These are phyloP conservation scores for Drosophila glabriapex DNA, from an alignment of 2,888 invertebrate genomes.

Conservation along the genomic window DNA sequence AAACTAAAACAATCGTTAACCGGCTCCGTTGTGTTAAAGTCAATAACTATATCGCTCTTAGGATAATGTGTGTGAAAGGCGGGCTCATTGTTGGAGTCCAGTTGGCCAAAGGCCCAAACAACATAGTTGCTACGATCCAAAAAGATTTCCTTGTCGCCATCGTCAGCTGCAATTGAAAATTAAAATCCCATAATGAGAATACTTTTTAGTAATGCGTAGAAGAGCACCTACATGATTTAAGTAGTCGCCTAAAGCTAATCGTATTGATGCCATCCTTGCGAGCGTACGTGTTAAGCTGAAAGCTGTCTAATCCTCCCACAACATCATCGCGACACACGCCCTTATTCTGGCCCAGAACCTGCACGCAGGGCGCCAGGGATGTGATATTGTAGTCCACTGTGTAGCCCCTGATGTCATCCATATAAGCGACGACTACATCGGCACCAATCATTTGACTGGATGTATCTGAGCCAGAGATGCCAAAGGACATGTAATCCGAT, in stretches of 20 bases:
- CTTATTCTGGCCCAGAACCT: slow-evolving; percentile 93
- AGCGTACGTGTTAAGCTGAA: slow-evolving; percentile 91
- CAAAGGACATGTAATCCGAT: slow-evolving; percentile 95
- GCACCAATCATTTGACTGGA: slow-evolving; percentile 93
- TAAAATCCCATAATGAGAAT: neutral
- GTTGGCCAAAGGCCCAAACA: slow-evolving; percentile 94
- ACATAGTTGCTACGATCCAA: slow-evolving; percentile 88
- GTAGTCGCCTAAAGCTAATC: slow-evolving; percentile 91
- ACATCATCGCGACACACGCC: slow-evolving; percentile 94
- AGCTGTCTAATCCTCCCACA: slow-evolving; percentile 93
- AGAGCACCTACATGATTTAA: slow-evolving; percentile 89
- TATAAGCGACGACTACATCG: slow-evolving; percentile 92
- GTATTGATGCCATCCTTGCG: slow-evolving; percentile 91
- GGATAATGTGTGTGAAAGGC: slow-evolving; percentile 93
- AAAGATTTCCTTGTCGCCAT: slow-evolving; percentile 90
- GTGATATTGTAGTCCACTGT: slow-evolving; percentile 94
- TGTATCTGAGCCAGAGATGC: slow-evolving; percentile 91
- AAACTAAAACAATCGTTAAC: slow-evolving; percentile 91
- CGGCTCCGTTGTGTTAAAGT: slow-evolving; percentile 89
- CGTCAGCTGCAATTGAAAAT: slow-evolving; percentile 87
- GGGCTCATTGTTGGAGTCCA: slow-evolving; percentile 92
- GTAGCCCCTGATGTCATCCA: slow-evolving; percentile 90
- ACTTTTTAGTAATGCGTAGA: neutral
- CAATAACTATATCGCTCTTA: slow-evolving; percentile 89
- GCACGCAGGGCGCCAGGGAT: slow-evolving; percentile 93